Evolutionary conservation across 2,888 invertebrate genomes (phyloP), one percentile per base, ranked within the genome.

Genomic region (Drosophila neotestacea): DNA sequence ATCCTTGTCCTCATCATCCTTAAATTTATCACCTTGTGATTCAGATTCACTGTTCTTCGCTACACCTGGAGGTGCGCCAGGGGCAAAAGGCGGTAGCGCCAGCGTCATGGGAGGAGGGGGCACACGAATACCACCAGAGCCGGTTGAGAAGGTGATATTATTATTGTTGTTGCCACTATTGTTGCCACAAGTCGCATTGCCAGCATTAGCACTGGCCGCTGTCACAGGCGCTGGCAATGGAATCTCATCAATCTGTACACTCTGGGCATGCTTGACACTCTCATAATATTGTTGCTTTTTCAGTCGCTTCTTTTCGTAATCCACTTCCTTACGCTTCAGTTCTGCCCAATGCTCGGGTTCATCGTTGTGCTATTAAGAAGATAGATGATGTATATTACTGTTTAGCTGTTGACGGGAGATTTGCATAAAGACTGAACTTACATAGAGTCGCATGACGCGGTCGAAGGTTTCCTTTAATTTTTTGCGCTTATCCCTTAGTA

Each of bases 391-490:
- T 16, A 42, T 42, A 1, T 4, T 44, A 3, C 22, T 6, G 5
- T n/a, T 42, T 32, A 13, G 30, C n/a, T 34, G 4, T 3, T 34
- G 16, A 36, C 42, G 22, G 6, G 94, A 10, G 27, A n/a, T 13
- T 30, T 6, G 36, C 38, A 7, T 28, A 6, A n/a, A 10, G 6
- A 1, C 3, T 11, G 7, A 0, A 96, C 96, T 96, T 95, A 98
- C 98, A 96, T 98, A 98, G 94, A 98, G 96, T 93, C 97, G 96
- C 91, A 98, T 95, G 39, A 99, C 98, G 89, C 98, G 94, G 81
- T 98, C 98, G 92, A 98, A 95, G 2, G 99, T 99, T 92, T 99
- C 99, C 92, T 96, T 95, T 39, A 99, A 93, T 92, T 99, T 99
- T 92, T 98, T 98, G 72, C 99, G 94, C 93, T 99, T 99, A 90